These are phyloP conservation scores for Melanotaenia nigrans DNA, from an alignment of 2,797 vertebrate genomes.

Conservation along the genomic window DNA sequence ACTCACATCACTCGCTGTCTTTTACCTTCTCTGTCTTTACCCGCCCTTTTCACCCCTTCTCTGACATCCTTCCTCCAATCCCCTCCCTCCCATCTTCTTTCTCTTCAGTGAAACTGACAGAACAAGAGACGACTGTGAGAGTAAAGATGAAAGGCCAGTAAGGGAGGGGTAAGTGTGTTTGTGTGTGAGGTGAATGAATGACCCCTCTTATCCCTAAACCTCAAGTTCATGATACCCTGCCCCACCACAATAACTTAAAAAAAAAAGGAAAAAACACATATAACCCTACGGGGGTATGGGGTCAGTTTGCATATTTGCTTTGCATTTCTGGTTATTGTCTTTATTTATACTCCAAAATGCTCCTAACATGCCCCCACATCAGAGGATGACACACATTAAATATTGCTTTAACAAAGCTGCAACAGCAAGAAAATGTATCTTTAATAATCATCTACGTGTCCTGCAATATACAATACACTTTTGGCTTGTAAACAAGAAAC, in stretches of 20 bases:
- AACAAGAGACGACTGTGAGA: slow-evolving; percentile 84
- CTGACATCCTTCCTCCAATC: slow-evolving; percentile 68
- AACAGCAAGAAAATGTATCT: slow-evolving; percentile 39
- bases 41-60: slow-evolving; percentile 40
- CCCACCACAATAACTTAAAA: slow-evolving; percentile 45
- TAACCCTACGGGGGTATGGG: slow-evolving; percentile 37
- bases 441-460: slow-evolving; percentile 6
- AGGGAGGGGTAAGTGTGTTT: slow-evolving; percentile 61
- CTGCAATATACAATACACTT: slow-evolving; percentile 49
- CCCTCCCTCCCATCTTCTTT: slow-evolving; percentile 46
- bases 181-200: slow-evolving; percentile 73
- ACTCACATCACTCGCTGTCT: slow-evolving; percentile 46
- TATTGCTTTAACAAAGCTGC: slow-evolving; percentile 37
- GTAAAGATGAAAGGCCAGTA: slow-evolving; percentile 80
- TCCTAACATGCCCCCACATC: slow-evolving; percentile 25
- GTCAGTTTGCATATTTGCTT: slow-evolving; percentile 17
- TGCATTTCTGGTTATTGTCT: slow-evolving; percentile 4
- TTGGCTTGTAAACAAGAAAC: slow-evolving; percentile 46
- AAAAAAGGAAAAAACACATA: slow-evolving; percentile 33
- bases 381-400: slow-evolving; percentile 43
- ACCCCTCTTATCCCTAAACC: slow-evolving; percentile 65
- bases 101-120: slow-evolving; percentile 68
- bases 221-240: slow-evolving; percentile 32
- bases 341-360: slow-evolving; percentile 14
- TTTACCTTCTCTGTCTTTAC: slow-evolving; percentile 33